phyloP scores from a whole-genome alignment of 2,113 vertebrate species.

The Antennarius striatus region DNA sequence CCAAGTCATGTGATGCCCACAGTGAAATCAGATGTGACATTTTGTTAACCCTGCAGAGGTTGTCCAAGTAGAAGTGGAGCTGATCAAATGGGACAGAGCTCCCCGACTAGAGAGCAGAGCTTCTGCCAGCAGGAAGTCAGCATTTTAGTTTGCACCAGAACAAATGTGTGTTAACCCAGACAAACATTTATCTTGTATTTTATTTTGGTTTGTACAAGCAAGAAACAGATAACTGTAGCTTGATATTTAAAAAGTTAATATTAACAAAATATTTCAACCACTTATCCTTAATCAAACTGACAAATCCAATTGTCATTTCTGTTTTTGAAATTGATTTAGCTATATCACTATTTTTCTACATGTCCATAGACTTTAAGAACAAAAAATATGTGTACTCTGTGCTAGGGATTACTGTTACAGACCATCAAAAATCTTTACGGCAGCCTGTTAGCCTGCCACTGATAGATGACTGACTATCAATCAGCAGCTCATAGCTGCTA shows the following conservation, averaged over 20 bases:
- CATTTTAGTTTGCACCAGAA: slow-evolving; percentile 6
- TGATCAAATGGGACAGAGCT: slow-evolving; percentile 43
- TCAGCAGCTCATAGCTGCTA: slow-evolving; percentile 17
- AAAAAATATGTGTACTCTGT: not conserved
- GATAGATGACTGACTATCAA: slow-evolving; percentile 7
- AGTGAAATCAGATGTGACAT: slow-evolving; percentile 67
- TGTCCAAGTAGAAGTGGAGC: slow-evolving; percentile 35
- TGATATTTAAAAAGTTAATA: too few species aligned
- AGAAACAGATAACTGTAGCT: too few species aligned
- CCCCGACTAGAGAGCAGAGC: slow-evolving; percentile 1
- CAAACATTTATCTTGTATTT: slow-evolving; percentile 8
- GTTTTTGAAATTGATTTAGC: not conserved
- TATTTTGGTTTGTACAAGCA: not conserved
- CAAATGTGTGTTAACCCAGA: slow-evolving; percentile 10
- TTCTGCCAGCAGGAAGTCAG: slow-evolving; percentile 16
- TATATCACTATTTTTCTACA: not conserved
- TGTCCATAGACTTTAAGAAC: too few species aligned
- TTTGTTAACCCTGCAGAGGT: slow-evolving; percentile 64
- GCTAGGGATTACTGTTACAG: not conserved
- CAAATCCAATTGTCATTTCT: not conserved
- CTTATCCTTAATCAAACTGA: not conserved
- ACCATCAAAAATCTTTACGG: not conserved
- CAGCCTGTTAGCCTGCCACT: not conserved
- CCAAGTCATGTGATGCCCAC: slow-evolving; percentile 54
- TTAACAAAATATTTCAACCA: not conserved